These are phyloP conservation scores for Petrocephalus microphthalmus DNA, from an alignment of 2,113 vertebrate species.

Conservation along the genomic window DNA sequence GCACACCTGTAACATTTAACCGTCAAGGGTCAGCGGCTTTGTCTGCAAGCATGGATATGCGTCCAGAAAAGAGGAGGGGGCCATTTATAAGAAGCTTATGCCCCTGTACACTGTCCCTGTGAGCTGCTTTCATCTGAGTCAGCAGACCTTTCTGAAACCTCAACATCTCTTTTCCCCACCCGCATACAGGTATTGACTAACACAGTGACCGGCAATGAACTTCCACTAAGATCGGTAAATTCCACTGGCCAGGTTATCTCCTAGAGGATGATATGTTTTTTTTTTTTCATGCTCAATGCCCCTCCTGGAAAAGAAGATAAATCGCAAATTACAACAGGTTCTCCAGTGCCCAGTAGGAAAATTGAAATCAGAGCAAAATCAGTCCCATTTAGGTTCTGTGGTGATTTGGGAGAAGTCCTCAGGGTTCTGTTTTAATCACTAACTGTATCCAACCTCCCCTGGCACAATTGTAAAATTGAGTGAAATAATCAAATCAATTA, in stretches of 20 bases:
- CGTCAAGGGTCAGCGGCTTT: not conserved
- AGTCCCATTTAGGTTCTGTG: not conserved
- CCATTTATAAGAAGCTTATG: not conserved
- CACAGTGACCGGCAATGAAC: not conserved
- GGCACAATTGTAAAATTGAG: not conserved
- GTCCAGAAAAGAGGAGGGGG: not conserved
- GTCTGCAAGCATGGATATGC: not conserved
- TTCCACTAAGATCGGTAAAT: not conserved
- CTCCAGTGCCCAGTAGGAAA: not conserved
- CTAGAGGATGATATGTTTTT: not conserved
- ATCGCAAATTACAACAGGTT: not conserved
- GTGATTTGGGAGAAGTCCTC: conserved; percentile 2
- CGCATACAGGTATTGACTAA: not conserved
- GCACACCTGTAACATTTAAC: not conserved
- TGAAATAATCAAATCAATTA: conserved; percentile 2
- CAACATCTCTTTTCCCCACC: not conserved
- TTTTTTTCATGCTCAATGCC: not conserved
- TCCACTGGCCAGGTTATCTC: not conserved
- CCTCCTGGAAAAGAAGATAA: not conserved
- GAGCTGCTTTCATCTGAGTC: not conserved
- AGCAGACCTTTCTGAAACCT: not conserved
- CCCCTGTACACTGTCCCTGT: not conserved
- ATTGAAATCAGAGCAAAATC: conserved; percentile 3
- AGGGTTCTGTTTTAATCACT: not conserved
- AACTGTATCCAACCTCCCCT: conserved; percentile 4